Conservation (phyloP, 2,797 vertebrate species). For the Synaphobranchus kaupii region DNA sequence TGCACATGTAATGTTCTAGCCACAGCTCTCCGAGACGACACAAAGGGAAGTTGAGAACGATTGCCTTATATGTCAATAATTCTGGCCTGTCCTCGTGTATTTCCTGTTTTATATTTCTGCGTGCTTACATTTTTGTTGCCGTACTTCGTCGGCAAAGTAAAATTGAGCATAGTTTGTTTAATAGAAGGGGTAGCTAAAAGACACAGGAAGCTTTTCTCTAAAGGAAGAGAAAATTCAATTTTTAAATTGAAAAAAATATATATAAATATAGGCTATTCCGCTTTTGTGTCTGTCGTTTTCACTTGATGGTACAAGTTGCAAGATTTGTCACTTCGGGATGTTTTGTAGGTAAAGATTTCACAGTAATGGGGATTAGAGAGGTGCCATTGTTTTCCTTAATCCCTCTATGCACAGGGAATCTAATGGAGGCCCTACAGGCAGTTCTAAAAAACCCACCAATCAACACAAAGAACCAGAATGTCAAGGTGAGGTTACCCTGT, state of each 20-base stretch:
- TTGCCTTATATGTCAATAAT: slow-evolving; percentile 59
- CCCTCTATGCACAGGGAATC: slow-evolving; percentile 82
- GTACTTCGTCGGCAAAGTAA: not conserved
- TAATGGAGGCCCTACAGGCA: slow-evolving; percentile 89
- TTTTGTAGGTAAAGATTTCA: no score
- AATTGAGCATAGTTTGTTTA: not conserved
- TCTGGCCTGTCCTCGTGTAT: slow-evolving; percentile 50
- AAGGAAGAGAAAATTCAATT: not conserved
- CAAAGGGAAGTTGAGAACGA: slow-evolving; percentile 51
- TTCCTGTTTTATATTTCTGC: slow-evolving; percentile 49
- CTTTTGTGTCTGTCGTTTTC: not conserved
- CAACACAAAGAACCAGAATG: slow-evolving; percentile 95
- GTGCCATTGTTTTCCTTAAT: slow-evolving; percentile 73
- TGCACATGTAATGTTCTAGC: not conserved
- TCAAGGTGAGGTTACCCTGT: slow-evolving; percentile 80
- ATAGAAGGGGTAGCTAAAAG: not conserved
- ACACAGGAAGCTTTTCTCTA: not conserved
- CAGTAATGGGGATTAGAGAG: not conserved
- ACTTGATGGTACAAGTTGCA: not conserved
- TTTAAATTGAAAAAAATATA: no score
- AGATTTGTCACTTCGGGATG: not conserved
- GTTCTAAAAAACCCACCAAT: slow-evolving; percentile 97
- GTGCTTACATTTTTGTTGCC: not conserved
- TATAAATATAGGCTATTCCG: no score
- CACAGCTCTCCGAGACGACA: slow-evolving; percentile 33